These are phyloP conservation scores for Microplitis demolitor DNA, from an alignment of 1,140 invertebrate genomes.

Conservation along the genomic window DNA sequence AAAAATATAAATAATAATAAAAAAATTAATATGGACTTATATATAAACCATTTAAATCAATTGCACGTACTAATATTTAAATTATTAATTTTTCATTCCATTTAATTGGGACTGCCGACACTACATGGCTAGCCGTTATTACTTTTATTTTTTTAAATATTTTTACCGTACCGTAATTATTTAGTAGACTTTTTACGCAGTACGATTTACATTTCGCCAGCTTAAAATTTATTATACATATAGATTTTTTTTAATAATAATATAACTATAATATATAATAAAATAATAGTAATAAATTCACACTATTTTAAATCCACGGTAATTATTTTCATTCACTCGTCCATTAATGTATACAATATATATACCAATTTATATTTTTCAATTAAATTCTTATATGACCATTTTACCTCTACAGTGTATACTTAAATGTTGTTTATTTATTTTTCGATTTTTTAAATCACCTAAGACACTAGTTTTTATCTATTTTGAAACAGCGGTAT, in stretches of 20 bases:
- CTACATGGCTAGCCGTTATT: slow-evolving; percentile 34
- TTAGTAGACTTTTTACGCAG: not conserved
- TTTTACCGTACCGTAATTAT: too few relatives aligned
- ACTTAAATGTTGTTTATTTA: slow-evolving; percentile 34
- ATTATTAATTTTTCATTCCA: slow-evolving; percentile 1
- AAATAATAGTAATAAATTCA: slow-evolving; percentile 2
- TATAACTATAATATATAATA: not conserved
- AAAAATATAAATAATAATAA: too few relatives aligned
- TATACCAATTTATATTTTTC: slow-evolving; percentile 18
- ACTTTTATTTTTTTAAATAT: slow-evolving; percentile 18
- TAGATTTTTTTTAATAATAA: not conserved
- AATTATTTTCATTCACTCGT: slow-evolving; percentile 16
- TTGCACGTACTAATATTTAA: not conserved
- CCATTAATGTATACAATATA: slow-evolving; percentile 25
- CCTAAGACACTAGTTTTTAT: slow-evolving; percentile 42
- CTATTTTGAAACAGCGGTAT: slow-evolving; percentile 53
- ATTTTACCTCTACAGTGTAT: slow-evolving; percentile 38
- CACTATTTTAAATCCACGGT: not conserved
- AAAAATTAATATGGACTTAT: too few relatives aligned
- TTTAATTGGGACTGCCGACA: slow-evolving; percentile 24
- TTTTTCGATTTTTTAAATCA: slow-evolving; percentile 22
- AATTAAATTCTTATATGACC: not conserved
- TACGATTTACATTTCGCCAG: slow-evolving; percentile 44
- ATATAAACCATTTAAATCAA: not conserved
- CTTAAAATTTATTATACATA: slow-evolving; percentile 20